Evolutionary conservation across 2,888 invertebrate genomes (phyloP), one percentile per base, ranked within the genome.

Genomic region (Tipula vernalis): DNA sequence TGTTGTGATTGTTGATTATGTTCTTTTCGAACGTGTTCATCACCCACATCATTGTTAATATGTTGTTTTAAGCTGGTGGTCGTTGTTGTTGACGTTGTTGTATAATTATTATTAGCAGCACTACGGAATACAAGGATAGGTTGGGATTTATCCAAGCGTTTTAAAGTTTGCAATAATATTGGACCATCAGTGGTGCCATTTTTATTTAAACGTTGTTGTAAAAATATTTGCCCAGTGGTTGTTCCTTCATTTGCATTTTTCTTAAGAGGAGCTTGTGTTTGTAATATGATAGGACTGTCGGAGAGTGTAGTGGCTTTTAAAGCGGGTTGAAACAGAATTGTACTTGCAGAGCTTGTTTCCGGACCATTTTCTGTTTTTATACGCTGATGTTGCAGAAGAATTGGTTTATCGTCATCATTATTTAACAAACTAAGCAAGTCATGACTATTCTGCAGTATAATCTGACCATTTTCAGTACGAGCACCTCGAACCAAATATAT

Each of bases 391-490:
- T 85, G 91, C 89, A 89, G 89, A 89, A 87, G 90, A 89, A 88
- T 91, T 90, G 89, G 91, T 90, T 88, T 91, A 87, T 88, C 88
- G 12, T 86, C 44, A 86, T 86, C 91, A 71, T 28, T 71, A 88
- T 89, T 91, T 88, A 91, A 90, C 89, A 92, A 90, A 88, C 90
- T 91, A 86, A 91, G 90, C 87, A 92, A 90, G 88, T 91, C 91
- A 89, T 92, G 91, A 88, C 91, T 91, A 88, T 91, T 91, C 88
- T 92, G 91, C 88, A 92, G 91, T 87, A 91, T 91, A 88, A 91
- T 91, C 89, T 91, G 91, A 87, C 91, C 91, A 89, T 91, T 91
- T 88, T 91, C 91, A 86, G 91, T 91, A 88, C 91, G 91, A 87
- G 91, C 90, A 87, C 91, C 91, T 87, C 91, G 91, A 89, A 92